phyloP scores from a whole-genome alignment of 2,888 invertebrate genomes.

The Keiferia lycopersicella region DNA sequence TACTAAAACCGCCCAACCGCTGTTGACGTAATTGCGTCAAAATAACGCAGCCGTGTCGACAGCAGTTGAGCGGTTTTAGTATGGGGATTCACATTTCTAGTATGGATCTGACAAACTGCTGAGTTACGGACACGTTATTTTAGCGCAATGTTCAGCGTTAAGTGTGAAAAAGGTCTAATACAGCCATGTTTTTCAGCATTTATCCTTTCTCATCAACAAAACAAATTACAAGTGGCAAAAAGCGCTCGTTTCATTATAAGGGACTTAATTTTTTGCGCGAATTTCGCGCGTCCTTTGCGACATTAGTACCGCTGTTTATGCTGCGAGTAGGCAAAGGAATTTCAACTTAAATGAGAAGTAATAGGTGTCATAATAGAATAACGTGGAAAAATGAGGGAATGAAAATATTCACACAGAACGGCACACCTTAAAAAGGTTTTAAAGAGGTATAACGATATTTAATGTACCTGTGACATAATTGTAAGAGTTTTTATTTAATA shows the following conservation, averaged over 20 bases:
- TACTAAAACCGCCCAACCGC: no score
- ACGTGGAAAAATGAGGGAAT: background rate
- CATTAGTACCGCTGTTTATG: constrained; percentile 16
- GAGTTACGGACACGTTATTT: no score
- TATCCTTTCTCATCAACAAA: constrained; percentile 8
- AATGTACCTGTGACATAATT: background rate
- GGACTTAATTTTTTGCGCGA: constrained; percentile 19
- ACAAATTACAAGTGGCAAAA: constrained; percentile 18
- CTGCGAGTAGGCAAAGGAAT: constrained; percentile 3
- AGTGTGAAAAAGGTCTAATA: no score
- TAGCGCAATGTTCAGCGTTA: no score
- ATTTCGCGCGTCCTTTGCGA: constrained; percentile 4
- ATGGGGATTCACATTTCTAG: no score
- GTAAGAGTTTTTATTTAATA: no score
- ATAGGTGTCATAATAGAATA: constrained; percentile 18
- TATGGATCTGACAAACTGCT: no score
- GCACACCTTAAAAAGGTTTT: constrained; percentile 2
- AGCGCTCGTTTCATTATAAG: constrained; percentile 15
- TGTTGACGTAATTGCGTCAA: no score
- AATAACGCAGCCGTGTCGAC: no score
- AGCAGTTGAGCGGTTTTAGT: no score
- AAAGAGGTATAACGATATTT: background rate
- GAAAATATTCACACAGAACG: background rate
- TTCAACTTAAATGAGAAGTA: constrained; percentile 15
- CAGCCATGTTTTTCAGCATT: constrained; percentile 11